phyloP scores from a whole-genome alignment of 2,888 invertebrate genomes.

The Microplitis deprimator region DNA sequence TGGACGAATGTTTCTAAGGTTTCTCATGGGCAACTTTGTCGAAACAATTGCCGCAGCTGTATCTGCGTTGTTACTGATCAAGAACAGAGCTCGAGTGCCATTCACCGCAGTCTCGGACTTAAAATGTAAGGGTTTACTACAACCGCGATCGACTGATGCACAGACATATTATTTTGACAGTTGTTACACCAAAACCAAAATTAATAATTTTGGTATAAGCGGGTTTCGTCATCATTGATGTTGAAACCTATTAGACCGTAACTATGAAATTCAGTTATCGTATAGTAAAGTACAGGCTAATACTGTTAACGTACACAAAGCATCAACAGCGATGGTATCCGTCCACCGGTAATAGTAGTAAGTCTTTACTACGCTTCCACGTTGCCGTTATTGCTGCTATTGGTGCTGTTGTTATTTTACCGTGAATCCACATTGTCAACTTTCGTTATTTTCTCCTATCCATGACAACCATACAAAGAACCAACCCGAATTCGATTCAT shows the following conservation, averaged over 20 bases:
- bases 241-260: constrained; percentile 23
- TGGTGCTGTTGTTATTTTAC: background rate
- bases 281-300: constrained; percentile 69
- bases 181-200: background rate
- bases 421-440: background rate
- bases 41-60: constrained; percentile 6
- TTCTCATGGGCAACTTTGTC: background rate
- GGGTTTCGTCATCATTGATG: constrained; percentile 44
- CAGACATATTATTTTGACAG: too few relatives aligned
- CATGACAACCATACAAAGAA: background rate
- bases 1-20: background rate
- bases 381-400: background rate
- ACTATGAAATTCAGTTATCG: constrained; percentile 65
- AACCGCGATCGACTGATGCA: too few relatives aligned
- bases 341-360: constrained; percentile 43
- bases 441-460: constrained; percentile 4
- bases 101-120: too few relatives aligned
- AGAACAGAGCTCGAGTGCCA: constrained; percentile 39
- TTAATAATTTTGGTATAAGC: constrained; percentile 35
- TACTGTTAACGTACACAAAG: constrained; percentile 59
- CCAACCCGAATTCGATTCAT: background rate
- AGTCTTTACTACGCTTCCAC: background rate
- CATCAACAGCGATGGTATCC: constrained; percentile 44
- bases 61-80: constrained; percentile 42
- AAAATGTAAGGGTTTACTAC: too few relatives aligned